Evolutionary conservation across 2,113 vertebrate genomes (phyloP), one percentile per base, ranked within the genome.

Genomic region (Electrona antarctica): DNA sequence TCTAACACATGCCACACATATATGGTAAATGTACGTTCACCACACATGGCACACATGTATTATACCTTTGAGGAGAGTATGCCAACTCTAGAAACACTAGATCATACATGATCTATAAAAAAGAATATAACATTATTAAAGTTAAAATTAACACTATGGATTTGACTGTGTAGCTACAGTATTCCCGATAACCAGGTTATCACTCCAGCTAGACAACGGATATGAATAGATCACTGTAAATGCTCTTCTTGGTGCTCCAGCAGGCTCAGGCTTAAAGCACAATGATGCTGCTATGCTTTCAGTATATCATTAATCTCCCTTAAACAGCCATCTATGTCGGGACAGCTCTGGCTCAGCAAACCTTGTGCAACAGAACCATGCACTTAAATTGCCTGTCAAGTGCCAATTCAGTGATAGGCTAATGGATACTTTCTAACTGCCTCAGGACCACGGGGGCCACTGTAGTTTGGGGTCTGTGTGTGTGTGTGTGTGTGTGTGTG

Each of bases 401-500:
- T 41, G 33, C 76, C 67, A 8, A 69, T 60, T 46, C 66, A 52
- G 71, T 74, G 64, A 70, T 60, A 73, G 74, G 66, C 68, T 79
- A 29, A 60, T 80, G 74, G 77, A 77, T 89, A 41, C 74, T 85
- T 76, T 58, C 59, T 72, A 75, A 72, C 67, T 15, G 56, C 46
- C 59, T 69, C 63, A 47, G 21, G 69, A 62, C 59, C 65, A 52
- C 59, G 52, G 52, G 56, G 63, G 7, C 33, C 52, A 58, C 50
- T 11, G 56, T 15, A 66, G 29, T 21, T 21, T 12, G 52, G 57
- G 60, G 50, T 50, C 76, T 78, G 13, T 56, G 45, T 6, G 15
- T 49, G 14, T n/a, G n/a, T n/a, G n/a, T n/a, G n/a, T n/a, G n/a
- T n/a, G n/a, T n/a, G n/a, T n/a, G n/a, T n/a, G n/a, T 49, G 61